Evolutionary conservation across 2,113 vertebrate genomes (phyloP).

Genomic region (Phrynosoma blainvillii): DNA sequence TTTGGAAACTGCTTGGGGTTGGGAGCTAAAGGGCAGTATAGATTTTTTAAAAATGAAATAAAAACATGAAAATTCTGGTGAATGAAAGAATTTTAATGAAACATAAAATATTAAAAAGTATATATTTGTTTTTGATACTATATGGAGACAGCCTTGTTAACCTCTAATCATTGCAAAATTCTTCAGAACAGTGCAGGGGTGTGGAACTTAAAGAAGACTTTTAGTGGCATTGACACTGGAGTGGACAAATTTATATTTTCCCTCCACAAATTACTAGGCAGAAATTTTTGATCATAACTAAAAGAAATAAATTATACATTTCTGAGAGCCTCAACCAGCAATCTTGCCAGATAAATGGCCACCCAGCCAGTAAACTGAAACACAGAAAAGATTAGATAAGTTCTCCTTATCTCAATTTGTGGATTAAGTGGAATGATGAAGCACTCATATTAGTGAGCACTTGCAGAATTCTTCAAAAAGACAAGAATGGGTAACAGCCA

Average conservation of each 20-base stretch:
- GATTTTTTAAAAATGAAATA: not conserved
- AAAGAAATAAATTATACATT: constrained; percentile 43
- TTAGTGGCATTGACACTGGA: not conserved
- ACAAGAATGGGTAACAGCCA: not conserved
- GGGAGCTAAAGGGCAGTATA: not conserved
- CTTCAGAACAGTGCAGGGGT: not conserved
- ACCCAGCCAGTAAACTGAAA: constrained; percentile 33
- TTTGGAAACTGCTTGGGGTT: not conserved
- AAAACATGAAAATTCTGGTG: not conserved
- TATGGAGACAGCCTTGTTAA: no score
- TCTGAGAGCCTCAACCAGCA: constrained; percentile 3
- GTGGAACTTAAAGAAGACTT: not conserved
- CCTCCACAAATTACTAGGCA: not conserved
- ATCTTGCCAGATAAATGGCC: constrained; percentile 11
- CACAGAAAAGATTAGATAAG: constrained; percentile 33
- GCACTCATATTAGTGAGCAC: constrained; percentile 10
- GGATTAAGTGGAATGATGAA: constrained; percentile 14
- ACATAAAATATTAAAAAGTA: not conserved
- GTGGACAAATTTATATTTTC: not conserved
- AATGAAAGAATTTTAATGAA: not conserved
- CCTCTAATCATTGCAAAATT: not conserved
- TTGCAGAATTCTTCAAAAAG: constrained; percentile 31
- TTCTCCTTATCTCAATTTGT: not conserved
- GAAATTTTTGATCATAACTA: not conserved
- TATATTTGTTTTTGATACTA: not conserved